Conservation (phyloP, 2,113 vertebrate species). For the Stegastes partitus region DNA sequence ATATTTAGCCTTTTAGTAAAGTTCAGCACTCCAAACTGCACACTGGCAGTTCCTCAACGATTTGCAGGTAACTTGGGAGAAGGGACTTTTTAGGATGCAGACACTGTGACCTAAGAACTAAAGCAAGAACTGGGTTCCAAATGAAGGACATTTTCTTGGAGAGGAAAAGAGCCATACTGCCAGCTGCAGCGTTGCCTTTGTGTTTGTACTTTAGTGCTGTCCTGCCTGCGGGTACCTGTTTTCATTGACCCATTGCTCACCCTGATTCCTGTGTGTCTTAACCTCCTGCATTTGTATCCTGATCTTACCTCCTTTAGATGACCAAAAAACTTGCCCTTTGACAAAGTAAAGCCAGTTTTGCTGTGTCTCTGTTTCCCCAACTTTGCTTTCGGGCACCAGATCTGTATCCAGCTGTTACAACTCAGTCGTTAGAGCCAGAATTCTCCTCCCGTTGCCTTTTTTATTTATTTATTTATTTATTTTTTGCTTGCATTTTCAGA, state of each 20-base stretch:
- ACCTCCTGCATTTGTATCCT: not conserved
- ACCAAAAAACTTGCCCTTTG: not conserved
- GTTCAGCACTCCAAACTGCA: not conserved
- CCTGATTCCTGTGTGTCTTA: not conserved
- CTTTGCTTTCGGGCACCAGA: conserved; percentile 20
- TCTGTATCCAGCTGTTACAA: conserved; percentile 41
- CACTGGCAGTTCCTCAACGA: not conserved
- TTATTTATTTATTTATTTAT: too few relatives aligned
- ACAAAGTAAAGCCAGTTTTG: conserved; percentile 17
- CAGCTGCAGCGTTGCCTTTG: too few relatives aligned
- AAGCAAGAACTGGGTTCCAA: not conserved
- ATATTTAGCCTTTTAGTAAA: not conserved
- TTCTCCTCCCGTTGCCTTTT: conserved; percentile 28
- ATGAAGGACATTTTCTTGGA: not conserved
- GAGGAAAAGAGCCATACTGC: too few relatives aligned
- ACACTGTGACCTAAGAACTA: too few relatives aligned
- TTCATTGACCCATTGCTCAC: not conserved
- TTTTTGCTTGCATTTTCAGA: conserved; percentile 51
- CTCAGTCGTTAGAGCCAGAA: conserved; percentile 4
- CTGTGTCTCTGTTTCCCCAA: not conserved
- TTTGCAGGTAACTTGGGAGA: not conserved
- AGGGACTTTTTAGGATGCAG: not conserved
- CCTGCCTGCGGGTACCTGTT: not conserved
- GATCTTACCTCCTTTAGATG: too few relatives aligned
- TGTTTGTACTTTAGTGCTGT: not conserved